Evolutionary conservation across 2,113 vertebrate species (phyloP).

Genomic region (Rynchops niger): DNA sequence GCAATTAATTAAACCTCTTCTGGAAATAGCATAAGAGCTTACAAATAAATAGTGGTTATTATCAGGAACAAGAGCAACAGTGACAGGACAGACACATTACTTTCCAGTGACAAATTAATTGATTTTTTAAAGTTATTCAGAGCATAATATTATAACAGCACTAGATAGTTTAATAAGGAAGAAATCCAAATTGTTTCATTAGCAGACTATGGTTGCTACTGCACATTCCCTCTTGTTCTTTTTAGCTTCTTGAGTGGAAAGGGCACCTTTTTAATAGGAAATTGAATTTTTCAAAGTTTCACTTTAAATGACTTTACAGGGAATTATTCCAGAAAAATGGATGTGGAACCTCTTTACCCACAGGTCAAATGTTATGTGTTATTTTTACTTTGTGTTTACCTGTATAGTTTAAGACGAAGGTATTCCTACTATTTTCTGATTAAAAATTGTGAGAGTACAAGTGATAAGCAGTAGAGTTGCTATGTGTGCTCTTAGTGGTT

Average conservation of each 20-base stretch:
- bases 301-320: not conserved
- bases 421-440: not conserved
- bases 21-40: slow-evolving; percentile 26
- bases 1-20: slow-evolving; percentile 53
- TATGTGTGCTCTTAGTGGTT: not conserved
- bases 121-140: not conserved
- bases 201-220: not conserved
- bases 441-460: not conserved
- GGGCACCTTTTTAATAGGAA: not conserved
- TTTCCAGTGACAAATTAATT: slow-evolving; percentile 18
- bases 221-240: not conserved
- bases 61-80: not conserved
- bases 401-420: not conserved
- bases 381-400: not conserved
- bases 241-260: not conserved
- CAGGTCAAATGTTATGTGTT: not conserved
- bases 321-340: not conserved
- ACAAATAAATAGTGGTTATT: slow-evolving; percentile 41
- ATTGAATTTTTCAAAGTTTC: not conserved
- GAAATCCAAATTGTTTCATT: not conserved
- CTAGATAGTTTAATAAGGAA: not conserved
- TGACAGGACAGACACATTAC: not conserved
- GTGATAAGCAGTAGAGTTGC: not conserved
- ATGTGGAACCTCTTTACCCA: not conserved
- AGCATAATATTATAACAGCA: not conserved